Conservation (phyloP, 2,797 vertebrate species). For the Ammospiza maritima region DNA sequence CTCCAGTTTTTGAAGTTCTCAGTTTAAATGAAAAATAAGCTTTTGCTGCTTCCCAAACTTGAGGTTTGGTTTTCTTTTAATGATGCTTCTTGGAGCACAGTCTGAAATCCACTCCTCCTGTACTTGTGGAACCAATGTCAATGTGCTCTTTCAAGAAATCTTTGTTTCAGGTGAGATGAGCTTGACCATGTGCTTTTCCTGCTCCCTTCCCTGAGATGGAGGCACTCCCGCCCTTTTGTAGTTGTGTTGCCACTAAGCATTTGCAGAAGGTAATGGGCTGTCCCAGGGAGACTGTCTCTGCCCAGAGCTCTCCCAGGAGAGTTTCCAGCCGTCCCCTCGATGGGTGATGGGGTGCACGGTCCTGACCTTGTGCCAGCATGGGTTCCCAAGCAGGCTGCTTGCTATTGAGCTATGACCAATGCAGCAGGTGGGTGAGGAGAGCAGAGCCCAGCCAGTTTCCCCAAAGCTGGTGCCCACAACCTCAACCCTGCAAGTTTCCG, state of each 20-base stretch:
- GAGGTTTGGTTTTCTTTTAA: slow-evolving; percentile 9
- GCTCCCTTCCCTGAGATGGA: neutral
- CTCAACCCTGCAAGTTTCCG: neutral
- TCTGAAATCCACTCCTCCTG: neutral
- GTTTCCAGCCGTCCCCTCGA: neutral
- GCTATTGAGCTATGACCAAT: neutral
- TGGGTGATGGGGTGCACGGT: rapidly evolving
- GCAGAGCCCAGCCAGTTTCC: neutral
- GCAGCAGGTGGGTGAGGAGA: neutral
- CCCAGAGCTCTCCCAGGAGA: neutral
- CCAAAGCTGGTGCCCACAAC: neutral
- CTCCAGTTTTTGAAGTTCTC: slow-evolving; percentile 18
- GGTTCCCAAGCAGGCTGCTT: neutral
- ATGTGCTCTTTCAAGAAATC: neutral
- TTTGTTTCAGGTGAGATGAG: neutral
- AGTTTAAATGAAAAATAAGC: slow-evolving; percentile 17
- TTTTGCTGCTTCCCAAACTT: slow-evolving; percentile 4
- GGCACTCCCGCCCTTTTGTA: neutral
- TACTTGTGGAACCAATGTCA: neutral
- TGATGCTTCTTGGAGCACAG: slow-evolving; percentile 11
- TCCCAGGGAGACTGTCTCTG: neutral
- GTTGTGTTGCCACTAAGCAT: neutral
- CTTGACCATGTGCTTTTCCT: neutral
- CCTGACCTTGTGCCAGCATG: rapidly evolving
- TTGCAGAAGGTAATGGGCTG: neutral